Evolutionary conservation across 2,797 vertebrate genomes (phyloP), one percentile per base, ranked within the genome.

Genomic region (Xyrichtys novacula): DNA sequence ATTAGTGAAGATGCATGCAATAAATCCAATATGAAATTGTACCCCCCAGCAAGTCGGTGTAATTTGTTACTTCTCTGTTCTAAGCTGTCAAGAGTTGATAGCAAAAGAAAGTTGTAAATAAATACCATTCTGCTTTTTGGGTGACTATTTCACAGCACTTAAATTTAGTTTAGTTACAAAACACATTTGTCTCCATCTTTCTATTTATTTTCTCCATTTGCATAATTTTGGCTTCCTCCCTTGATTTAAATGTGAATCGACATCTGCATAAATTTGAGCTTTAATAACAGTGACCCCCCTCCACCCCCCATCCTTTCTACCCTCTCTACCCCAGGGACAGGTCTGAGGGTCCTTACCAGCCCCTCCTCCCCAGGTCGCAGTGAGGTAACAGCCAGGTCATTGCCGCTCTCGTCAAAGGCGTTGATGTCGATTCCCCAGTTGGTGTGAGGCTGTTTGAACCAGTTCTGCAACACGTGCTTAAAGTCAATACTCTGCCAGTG

Each of bases 401-500:
- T 98, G 91, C 97, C 98, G 64, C 94, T 97, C 88, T 97, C 96
- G 39, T 99, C 97, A 64, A 98, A 98, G 89, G 97, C 97, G 70
- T 98, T 98, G 95, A 99, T 98, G 93, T 99, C 97, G 64, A 99
- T 98, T 59, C 98, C 98, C 97, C 97, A 99, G 86, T 99, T 99
- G 94, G 96, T 98, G 87, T 99, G 96, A 0, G 98, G 98, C 89
- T 99, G 98, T 88, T 97, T 98, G 93, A 99, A 99, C 98, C 98
- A 99, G 93, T 98, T 99, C 92, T 99, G 98, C 85, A 99, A 91
- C 68, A 99, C 97, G 57, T 98, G 96, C 88, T 99, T 99, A 94
- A 99, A 99, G 95, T 99, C 98, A 79, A 99, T 99, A 88, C 98
- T 99, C 92, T 99, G 97, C 98, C 98, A 99, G 92, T 98, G 97